These are phyloP conservation scores for Crocidura indochinensis DNA, from an alignment of 2,797 vertebrate genomes.

Conservation along the genomic window DNA sequence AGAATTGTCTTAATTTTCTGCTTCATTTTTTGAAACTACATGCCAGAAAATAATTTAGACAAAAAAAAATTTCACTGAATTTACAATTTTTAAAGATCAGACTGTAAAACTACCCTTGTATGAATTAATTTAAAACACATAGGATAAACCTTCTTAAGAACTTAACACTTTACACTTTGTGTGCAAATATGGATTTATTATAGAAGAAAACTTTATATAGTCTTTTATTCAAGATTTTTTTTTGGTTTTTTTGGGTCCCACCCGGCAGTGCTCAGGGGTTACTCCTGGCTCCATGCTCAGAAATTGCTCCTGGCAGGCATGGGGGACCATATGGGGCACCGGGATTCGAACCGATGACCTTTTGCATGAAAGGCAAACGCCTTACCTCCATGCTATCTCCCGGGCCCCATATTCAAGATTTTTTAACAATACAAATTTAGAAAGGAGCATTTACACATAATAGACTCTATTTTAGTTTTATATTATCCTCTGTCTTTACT, in stretches of 20 bases:
- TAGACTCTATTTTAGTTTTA: constrained; percentile 15
- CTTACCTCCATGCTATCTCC: too few relatives aligned
- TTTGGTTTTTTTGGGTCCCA: too few relatives aligned
- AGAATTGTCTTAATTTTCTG: constrained; percentile 43
- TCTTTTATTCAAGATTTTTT: neutral
- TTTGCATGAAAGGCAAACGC: too few relatives aligned
- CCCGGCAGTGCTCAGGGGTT: too few relatives aligned
- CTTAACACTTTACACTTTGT: neutral
- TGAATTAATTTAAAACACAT: constrained; percentile 46
- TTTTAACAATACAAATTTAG: neutral
- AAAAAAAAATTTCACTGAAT: constrained; percentile 8
- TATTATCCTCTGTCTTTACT: neutral
- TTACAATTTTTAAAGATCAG: constrained; percentile 32
- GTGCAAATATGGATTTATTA: neutral
- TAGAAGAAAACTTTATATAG: neutral
- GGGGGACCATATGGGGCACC: too few relatives aligned
- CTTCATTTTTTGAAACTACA: constrained; percentile 16
- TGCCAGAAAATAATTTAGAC: constrained; percentile 2
- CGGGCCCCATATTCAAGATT: too few relatives aligned
- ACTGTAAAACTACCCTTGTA: neutral
- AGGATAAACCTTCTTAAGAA: neutral
- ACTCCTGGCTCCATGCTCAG: too few relatives aligned
- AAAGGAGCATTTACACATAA: neutral
- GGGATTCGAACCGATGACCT: too few relatives aligned
- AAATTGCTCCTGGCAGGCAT: too few relatives aligned